These are phyloP conservation scores for Cremastobaeus sp. DNA, from an alignment of 2,888 invertebrate genomes.

Conservation along the genomic window DNA sequence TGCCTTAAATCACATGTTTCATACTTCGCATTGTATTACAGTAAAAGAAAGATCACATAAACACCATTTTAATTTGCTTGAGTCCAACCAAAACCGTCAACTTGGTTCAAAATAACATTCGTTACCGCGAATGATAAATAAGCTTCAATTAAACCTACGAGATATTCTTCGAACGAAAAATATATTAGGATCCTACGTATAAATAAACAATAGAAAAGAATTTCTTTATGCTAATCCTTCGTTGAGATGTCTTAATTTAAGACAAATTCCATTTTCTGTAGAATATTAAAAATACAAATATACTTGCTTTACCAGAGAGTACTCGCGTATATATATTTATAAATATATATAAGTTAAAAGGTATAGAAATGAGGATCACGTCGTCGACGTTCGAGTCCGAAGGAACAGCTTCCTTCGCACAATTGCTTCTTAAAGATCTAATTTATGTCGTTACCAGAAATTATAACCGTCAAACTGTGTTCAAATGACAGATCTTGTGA, in stretches of 20 bases:
- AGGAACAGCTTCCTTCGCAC: background rate
- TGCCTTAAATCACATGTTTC: conserved; percentile 22
- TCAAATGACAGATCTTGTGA: conserved; percentile 1
- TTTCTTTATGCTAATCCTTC: conserved; percentile 36
- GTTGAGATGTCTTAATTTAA: conserved; percentile 49
- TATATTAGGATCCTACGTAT: conserved; percentile 23
- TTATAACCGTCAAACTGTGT: background rate
- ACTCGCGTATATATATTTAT: conserved; percentile 21
- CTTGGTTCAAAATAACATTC: no score
- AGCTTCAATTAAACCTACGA: conserved; percentile 16
- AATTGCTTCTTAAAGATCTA: background rate
- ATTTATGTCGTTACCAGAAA: background rate
- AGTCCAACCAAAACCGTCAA: no score
- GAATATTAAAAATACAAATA: conserved; percentile 45
- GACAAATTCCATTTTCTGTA: conserved; percentile 37
- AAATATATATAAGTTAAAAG: conserved; percentile 18
- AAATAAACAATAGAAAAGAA: conserved; percentile 27
- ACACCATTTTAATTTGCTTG: no score
- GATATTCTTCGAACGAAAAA: conserved; percentile 24
- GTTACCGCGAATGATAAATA: conserved; percentile 11
- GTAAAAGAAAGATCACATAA: conserved; percentile 9
- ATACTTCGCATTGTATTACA: background rate
- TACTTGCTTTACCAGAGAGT: conserved; percentile 32
- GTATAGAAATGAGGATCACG: conserved; percentile 19
- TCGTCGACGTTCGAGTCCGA: background rate